These are phyloP conservation scores for Gastrophysa polygoni DNA, from an alignment of 2,888 invertebrate genomes.

Conservation along the genomic window DNA sequence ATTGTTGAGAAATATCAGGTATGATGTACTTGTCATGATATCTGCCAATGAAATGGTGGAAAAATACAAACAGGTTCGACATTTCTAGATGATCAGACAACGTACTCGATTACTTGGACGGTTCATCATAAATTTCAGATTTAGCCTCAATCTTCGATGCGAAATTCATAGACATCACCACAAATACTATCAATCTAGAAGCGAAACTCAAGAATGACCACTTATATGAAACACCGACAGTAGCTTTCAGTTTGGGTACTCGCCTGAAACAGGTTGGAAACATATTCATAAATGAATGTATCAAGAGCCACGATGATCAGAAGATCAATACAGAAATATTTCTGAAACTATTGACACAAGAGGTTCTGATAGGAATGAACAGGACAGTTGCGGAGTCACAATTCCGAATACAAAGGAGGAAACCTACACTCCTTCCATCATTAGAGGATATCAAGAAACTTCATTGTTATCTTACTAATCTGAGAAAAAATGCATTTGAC, in stretches of 20 bases:
- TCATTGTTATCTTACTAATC: background rate
- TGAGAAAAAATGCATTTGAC: conserved; percentile 6
- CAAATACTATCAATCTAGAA: conserved; percentile 29
- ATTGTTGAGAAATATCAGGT: conserved; percentile 1
- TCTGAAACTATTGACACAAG: background rate
- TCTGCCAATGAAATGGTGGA: conserved; percentile 22
- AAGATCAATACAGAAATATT: conserved; percentile 1
- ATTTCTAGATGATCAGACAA: conserved; percentile 35
- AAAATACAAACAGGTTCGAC: conserved; percentile 29
- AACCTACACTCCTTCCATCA: conserved; percentile 7
- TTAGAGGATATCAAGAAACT: conserved; percentile 13
- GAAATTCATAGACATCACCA: conserved; percentile 25
- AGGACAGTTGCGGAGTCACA: conserved; percentile 18
- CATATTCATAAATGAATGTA: conserved; percentile 19
- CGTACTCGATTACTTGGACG: too few relatives aligned
- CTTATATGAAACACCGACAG: conserved; percentile 28
- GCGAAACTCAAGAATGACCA: conserved; percentile 25
- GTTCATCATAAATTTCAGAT: conserved; percentile 32
- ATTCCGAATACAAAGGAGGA: conserved; percentile 10
- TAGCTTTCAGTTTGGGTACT: conserved; percentile 33
- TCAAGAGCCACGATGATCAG: conserved; percentile 5
- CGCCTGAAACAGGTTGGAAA: conserved; percentile 31
- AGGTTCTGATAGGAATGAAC: conserved; percentile 10
- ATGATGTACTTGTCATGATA: conserved; percentile 18
- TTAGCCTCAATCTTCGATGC: conserved; percentile 34